Percentiles rank a stretch among this genome's conserved stretches.
Evolutionary conservation across 2,113 vertebrate species (phyloP).

Genomic region (Sula dactylatra): DNA sequence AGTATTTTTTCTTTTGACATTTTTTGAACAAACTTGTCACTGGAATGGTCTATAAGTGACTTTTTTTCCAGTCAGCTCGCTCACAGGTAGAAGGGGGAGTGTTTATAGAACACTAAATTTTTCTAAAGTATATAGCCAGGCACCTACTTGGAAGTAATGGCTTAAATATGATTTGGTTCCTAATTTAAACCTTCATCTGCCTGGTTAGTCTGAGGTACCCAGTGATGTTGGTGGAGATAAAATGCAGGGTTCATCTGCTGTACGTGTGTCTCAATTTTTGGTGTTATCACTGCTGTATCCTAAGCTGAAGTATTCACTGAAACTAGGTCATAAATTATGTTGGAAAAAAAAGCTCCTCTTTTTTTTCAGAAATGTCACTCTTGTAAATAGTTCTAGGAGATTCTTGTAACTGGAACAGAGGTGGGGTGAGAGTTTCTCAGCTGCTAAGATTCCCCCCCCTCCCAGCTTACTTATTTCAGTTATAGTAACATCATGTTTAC

Average conservation of each 20-base stretch:
- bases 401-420: slow-evolving; percentile 66
- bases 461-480: slow-evolving; percentile 45
- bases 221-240: background rate
- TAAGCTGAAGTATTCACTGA: slow-evolving; percentile 46
- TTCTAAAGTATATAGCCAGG: background rate
- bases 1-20: background rate
- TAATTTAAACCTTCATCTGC: background rate
- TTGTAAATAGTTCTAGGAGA: slow-evolving; percentile 63
- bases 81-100: background rate
- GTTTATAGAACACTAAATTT: background rate
- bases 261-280: background rate
- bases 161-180: background rate
- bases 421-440: slow-evolving; percentile 56
- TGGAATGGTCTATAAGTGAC: background rate
- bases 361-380: slow-evolving; percentile 43
- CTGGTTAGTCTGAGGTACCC: background rate
- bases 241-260: background rate
- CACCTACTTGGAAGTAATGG: background rate
- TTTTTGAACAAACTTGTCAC: background rate
- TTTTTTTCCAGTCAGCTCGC: slow-evolving; percentile 4
- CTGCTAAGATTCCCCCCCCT: slow-evolving; percentile 55
- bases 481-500: slow-evolving; percentile 30
- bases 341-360: background rate
- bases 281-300: slow-evolving; percentile 23
- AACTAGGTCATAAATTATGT: background rate